Conservation (phyloP, 1,140 invertebrate species). For the Brachionus koreanus region DNA sequence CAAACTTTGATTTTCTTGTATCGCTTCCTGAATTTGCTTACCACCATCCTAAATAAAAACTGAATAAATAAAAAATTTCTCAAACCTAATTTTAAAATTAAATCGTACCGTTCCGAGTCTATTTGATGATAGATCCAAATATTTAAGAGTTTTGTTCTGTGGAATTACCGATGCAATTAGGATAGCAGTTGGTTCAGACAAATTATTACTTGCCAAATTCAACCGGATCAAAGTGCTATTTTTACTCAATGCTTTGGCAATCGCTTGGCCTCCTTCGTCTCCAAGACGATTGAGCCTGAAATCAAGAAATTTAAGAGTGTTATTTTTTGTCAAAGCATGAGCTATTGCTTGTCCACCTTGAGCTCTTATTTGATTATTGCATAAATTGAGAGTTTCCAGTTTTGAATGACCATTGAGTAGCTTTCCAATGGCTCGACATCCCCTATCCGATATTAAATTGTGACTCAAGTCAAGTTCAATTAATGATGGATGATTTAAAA, state of each 20-base stretch:
- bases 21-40: constrained; percentile 57
- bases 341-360: constrained; percentile 57
- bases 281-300: constrained; percentile 55
- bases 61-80: neutral
- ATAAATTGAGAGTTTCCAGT: constrained; percentile 53
- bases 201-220: constrained; percentile 56
- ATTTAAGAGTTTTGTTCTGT: neutral
- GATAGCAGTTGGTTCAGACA: constrained; percentile 55
- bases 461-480: constrained; percentile 56
- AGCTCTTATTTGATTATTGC: constrained; percentile 55
- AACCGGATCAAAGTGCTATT: constrained; percentile 54
- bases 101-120: neutral
- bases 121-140: neutral
- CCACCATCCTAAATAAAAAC: constrained; percentile 54
- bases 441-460: constrained; percentile 57
- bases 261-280: constrained; percentile 58
- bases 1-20: constrained; percentile 57
- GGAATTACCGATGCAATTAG: constrained; percentile 55
- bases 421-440: constrained; percentile 57
- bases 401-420: constrained; percentile 57
- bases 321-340: constrained; percentile 56
- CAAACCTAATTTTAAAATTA: neutral
- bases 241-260: constrained; percentile 45
- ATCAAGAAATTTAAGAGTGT: constrained; percentile 51
- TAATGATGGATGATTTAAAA: constrained; percentile 53